Evolutionary conservation across 2,888 invertebrate genomes (phyloP).

Genomic region (Syrphus vitripennis): DNA sequence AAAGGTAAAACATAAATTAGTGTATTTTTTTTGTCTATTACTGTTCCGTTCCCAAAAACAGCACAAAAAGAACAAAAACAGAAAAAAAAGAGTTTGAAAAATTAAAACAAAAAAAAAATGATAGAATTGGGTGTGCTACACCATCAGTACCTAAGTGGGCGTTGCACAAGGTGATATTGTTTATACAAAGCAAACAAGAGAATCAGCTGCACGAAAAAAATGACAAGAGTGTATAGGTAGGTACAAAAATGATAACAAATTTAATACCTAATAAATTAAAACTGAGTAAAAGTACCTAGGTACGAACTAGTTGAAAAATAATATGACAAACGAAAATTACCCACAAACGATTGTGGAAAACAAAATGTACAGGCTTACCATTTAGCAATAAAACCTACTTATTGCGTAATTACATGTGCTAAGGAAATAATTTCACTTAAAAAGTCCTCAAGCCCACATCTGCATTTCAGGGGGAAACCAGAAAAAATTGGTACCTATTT

Average conservation of each 20-base stretch:
- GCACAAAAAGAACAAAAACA: not conserved
- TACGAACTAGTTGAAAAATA: not conserved
- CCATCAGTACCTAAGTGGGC: conserved; percentile 21
- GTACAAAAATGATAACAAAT: not conserved
- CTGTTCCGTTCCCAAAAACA: not conserved
- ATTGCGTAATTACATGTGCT: conserved; percentile 17
- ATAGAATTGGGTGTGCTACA: not conserved
- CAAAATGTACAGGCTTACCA: no score
- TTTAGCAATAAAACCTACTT: not conserved
- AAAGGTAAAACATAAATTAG: not conserved
- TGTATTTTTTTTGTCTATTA: not conserved
- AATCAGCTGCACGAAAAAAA: not conserved
- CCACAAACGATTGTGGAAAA: not conserved
- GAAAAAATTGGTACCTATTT: no score
- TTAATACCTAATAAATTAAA: not conserved
- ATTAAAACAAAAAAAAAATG: not conserved
- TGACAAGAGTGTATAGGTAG: not conserved
- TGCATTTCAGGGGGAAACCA: not conserved
- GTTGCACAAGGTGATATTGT: conserved; percentile 20
- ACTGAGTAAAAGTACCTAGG: not conserved
- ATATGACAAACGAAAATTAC: not conserved
- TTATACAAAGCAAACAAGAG: conserved; percentile 34
- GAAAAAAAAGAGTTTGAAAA: not conserved
- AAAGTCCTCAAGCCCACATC: not conserved
- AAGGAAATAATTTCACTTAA: not conserved